Percentiles rank a stretch among this genome's conserved stretches.
These are phyloP conservation scores for Oegoconia quadripuncta DNA, from an alignment of 2,888 invertebrate genomes.

Conservation along the genomic window DNA sequence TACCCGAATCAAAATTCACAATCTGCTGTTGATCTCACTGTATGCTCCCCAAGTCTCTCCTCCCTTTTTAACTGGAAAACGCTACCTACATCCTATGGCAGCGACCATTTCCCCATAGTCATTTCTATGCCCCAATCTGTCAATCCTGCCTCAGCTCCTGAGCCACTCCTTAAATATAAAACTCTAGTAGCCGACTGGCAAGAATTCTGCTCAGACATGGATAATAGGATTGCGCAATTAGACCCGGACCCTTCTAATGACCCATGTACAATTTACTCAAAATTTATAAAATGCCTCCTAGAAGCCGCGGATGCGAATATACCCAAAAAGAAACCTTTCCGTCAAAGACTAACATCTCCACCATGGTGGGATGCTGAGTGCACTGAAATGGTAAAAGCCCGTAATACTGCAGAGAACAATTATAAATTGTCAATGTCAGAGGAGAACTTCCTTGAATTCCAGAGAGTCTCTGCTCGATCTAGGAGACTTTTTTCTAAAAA, in stretches of 20 bases:
- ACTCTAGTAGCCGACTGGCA: slow-evolving; percentile 4
- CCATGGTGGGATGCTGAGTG: slow-evolving; percentile 18
- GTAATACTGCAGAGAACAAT: slow-evolving; percentile 5
- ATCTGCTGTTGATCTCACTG: slow-evolving; percentile 9
- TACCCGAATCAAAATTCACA: slow-evolving; percentile 8
- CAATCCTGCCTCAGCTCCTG: neutral
- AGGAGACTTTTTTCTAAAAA: slow-evolving; percentile 9
- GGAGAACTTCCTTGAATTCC: slow-evolving; percentile 9
- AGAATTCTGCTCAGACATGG: neutral
- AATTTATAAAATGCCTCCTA: neutral
- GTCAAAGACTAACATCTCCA: slow-evolving; percentile 1
- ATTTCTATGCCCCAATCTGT: neutral
- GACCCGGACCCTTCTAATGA: neutral
- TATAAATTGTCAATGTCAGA: slow-evolving; percentile 4
- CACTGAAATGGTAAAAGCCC: neutral
- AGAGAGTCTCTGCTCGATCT: slow-evolving; percentile 4
- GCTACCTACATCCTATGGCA: slow-evolving; percentile 6
- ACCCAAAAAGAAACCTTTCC: slow-evolving; percentile 2
- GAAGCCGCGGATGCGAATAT: slow-evolving; percentile 1
- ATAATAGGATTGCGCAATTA: neutral
- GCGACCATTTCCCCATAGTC: slow-evolving; percentile 16
- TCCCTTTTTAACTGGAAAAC: slow-evolving; percentile 5
- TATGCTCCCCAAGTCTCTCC: slow-evolving; percentile 10
- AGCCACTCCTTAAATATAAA: slow-evolving; percentile 8
- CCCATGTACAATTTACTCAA: neutral